Percentiles rank a stretch among this genome's conserved stretches.
phyloP scores from a whole-genome alignment of 2,113 vertebrate species.

The Toxotes jaculatrix region DNA sequence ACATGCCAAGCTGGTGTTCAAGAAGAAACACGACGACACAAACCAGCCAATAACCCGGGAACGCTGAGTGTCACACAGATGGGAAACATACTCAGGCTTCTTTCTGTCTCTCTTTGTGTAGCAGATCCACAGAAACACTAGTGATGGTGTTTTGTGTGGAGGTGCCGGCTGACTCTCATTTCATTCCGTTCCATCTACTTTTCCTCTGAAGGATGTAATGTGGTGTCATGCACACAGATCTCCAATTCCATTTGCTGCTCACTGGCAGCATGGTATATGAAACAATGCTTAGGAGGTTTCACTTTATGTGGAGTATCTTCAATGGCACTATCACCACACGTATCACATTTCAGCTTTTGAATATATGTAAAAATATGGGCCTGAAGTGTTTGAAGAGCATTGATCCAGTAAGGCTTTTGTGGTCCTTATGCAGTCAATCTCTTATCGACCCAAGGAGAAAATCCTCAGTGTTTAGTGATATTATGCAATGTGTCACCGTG shows the following conservation, averaged over 20 bases:
- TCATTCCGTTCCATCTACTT: slow-evolving; percentile 57
- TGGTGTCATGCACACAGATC: slow-evolving; percentile 44
- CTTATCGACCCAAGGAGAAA: not conserved
- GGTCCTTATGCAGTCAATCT: not conserved
- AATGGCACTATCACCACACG: slow-evolving; percentile 12
- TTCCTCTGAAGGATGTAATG: slow-evolving; percentile 61
- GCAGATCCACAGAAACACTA: slow-evolving; percentile 25
- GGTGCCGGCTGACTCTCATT: slow-evolving; percentile 51
- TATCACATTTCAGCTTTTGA: slow-evolving; percentile 48
- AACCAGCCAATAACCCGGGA: slow-evolving; percentile 49
- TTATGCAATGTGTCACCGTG: slow-evolving; percentile 27
- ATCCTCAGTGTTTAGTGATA: slow-evolving; percentile 25
- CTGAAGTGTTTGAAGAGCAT: slow-evolving; percentile 17
- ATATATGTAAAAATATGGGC: slow-evolving; percentile 27
- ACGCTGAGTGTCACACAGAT: slow-evolving; percentile 49
- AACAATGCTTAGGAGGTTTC: slow-evolving; percentile 42
- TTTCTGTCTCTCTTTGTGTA: slow-evolving; percentile 18
- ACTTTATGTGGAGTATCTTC: slow-evolving; percentile 23
- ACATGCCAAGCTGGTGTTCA: slow-evolving; percentile 51
- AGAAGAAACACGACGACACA: slow-evolving; percentile 18
- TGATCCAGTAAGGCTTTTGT: slow-evolving; percentile 12
- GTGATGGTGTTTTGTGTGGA: slow-evolving; percentile 26
- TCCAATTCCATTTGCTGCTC: slow-evolving; percentile 60
- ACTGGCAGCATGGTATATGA: slow-evolving; percentile 27
- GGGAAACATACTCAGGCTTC: slow-evolving; percentile 40